A percentile compares a stretch with the other conserved stretches of the same genome.
Conservation (phyloP, 2,113 vertebrate genomes). For the Brienomyrus longianalis region DNA sequence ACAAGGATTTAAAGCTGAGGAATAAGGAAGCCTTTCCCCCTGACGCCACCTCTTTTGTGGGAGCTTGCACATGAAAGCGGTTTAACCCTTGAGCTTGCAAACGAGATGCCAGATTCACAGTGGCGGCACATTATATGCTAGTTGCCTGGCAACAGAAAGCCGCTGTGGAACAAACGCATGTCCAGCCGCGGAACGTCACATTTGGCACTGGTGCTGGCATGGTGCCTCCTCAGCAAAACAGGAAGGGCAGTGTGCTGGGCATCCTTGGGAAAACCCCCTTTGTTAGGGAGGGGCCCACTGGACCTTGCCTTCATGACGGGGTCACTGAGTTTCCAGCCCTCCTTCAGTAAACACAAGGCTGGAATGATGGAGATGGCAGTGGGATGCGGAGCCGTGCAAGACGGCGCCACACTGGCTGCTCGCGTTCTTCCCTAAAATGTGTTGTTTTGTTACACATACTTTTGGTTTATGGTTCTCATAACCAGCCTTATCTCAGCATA, state of each 20-base stretch:
- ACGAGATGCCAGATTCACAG: neutral
- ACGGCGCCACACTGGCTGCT: neutral
- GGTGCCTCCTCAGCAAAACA: constrained; percentile 11
- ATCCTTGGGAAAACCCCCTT: constrained; percentile 15
- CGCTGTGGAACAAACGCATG: neutral
- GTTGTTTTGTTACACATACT: neutral
- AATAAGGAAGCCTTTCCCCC: neutral
- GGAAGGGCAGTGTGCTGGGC: constrained; percentile 9
- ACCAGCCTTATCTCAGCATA: neutral
- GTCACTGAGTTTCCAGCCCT: neutral
- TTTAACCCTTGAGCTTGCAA: constrained; percentile 12
- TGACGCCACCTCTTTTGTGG: neutral
- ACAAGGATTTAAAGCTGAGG: neutral
- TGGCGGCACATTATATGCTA: constrained; percentile 14
- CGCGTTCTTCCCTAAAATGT: neutral
- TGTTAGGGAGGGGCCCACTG: neutral
- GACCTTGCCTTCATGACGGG: neutral
- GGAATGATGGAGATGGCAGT: neutral
- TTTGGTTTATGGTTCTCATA: neutral
- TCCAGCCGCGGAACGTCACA: neutral
- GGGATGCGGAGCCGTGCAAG: neutral
- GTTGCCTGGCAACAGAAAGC: constrained; percentile 31
- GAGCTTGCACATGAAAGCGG: neutral
- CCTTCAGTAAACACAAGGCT: neutral
- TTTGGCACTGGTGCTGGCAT: neutral